These are phyloP conservation scores for Cantharis lateralis DNA, from an alignment of 2,888 invertebrate species.

Conservation along the genomic window DNA sequence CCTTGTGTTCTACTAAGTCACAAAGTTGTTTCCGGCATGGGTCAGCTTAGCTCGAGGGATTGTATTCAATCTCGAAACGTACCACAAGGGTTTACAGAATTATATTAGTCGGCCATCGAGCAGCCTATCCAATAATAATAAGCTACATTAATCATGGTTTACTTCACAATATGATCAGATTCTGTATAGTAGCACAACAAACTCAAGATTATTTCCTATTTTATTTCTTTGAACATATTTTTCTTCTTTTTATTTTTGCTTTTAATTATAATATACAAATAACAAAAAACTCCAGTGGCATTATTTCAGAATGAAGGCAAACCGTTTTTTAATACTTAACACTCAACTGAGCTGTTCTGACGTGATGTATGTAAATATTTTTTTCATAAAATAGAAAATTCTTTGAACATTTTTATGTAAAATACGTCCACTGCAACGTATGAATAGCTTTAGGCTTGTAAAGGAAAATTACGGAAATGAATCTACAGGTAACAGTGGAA, in stretches of 20 bases:
- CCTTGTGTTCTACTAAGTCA: slow-evolving; percentile 20
- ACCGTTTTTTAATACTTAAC: neutral
- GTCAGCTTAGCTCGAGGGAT: slow-evolving; percentile 30
- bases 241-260: neutral
- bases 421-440: neutral
- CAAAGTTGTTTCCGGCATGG: slow-evolving; percentile 27
- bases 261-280: neutral
- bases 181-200: slow-evolving; percentile 19
- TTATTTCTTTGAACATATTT: slow-evolving; percentile 9
- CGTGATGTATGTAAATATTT: neutral
- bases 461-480: neutral
- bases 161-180: slow-evolving; percentile 35
- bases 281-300: neutral
- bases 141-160: slow-evolving; percentile 35
- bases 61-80: slow-evolving; percentile 41
- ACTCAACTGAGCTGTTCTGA: neutral
- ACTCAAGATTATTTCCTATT: neutral
- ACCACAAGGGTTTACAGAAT: slow-evolving; percentile 39
- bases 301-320: neutral
- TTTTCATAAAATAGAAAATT: neutral
- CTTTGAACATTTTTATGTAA: neutral
- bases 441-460: neutral
- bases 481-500: neutral
- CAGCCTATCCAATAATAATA: slow-evolving; percentile 29
- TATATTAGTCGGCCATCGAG: slow-evolving; percentile 38